Percentiles rank a stretch among this genome's conserved stretches.
These are phyloP conservation scores for Lobophora halterata DNA, from an alignment of 2,888 invertebrate genomes.

Conservation along the genomic window DNA sequence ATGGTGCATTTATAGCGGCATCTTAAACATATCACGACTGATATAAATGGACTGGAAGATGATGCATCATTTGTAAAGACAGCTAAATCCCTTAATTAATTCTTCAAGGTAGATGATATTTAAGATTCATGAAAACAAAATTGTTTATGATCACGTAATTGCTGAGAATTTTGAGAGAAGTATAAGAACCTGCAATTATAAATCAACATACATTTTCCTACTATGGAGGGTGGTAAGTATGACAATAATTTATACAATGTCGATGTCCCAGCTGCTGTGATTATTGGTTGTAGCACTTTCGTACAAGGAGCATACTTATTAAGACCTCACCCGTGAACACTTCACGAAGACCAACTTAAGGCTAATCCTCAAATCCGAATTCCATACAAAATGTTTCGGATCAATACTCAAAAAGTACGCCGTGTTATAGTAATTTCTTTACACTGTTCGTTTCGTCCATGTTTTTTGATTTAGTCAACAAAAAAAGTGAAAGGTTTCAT, in stretches of 20 bases:
- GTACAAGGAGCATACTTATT: conserved; percentile 35
- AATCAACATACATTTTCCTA: conserved; percentile 5
- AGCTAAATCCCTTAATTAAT: neutral
- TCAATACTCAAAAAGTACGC: no score
- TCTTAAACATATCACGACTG: neutral
- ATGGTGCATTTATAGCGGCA: conserved; percentile 12
- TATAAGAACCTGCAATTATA: conserved; percentile 9
- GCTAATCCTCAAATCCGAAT: no score
- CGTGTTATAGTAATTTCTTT: no score
- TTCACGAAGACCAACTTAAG: conserved; percentile 40
- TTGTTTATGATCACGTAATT: conserved; percentile 19
- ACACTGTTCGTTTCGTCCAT: no score
- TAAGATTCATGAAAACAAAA: conserved; percentile 6
- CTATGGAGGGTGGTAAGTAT: conserved; percentile 8
- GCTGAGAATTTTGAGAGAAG: conserved; percentile 8
- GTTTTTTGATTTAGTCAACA: no score
- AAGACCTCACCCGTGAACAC: conserved; percentile 37
- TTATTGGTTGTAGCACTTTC: conserved; percentile 26
- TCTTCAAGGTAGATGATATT: conserved; percentile 4
- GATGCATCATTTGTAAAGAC: neutral
- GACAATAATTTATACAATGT: conserved; percentile 19
- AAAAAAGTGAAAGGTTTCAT: no score
- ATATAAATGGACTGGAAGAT: neutral
- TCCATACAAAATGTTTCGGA: no score
- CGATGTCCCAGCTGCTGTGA: conserved; percentile 30